phyloP scores from a whole-genome alignment of 2,888 invertebrate genomes.

The Hirtodrosophila duncani region DNA sequence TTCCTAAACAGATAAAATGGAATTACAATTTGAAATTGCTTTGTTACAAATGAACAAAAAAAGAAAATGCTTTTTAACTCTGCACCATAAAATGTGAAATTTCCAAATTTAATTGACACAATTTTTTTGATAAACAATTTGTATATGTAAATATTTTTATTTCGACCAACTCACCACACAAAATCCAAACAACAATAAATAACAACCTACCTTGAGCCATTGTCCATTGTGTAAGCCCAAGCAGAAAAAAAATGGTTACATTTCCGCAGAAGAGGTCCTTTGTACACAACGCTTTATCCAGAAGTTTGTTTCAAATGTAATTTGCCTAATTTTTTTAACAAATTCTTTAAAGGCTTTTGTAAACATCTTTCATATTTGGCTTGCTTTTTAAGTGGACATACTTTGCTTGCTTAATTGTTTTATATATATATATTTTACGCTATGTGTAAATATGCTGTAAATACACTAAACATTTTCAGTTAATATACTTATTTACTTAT shows the following conservation, averaged over 20 bases:
- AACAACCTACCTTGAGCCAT: slow-evolving; percentile 13
- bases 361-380: slow-evolving; percentile 30
- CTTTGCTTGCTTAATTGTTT: slow-evolving; percentile 52
- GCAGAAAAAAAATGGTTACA: slow-evolving; percentile 11
- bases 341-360: slow-evolving; percentile 16
- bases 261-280: slow-evolving; percentile 9
- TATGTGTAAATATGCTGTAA: slow-evolving; percentile 62
- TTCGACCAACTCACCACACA: slow-evolving; percentile 77
- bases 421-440: slow-evolving; percentile 17
- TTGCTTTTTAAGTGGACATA: slow-evolving; percentile 28
- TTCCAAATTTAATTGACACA: slow-evolving; percentile 1
- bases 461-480: slow-evolving; percentile 49
- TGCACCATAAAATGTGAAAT: slow-evolving; percentile 27
- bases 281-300: too few relatives aligned
- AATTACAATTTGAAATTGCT: too few relatives aligned
- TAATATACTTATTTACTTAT: slow-evolving; percentile 27
- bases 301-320: too few relatives aligned
- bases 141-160: slow-evolving; percentile 1
- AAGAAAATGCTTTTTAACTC: slow-evolving; percentile 37
- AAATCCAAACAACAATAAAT: slow-evolving; percentile 59
- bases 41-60: too few relatives aligned
- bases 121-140: slow-evolving; percentile 3
- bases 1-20: too few relatives aligned
- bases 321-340: neutral
- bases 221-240: slow-evolving; percentile 30